Conservation (phyloP, 2,888 invertebrate species). For the Thysanoteuthis rhombus region DNA sequence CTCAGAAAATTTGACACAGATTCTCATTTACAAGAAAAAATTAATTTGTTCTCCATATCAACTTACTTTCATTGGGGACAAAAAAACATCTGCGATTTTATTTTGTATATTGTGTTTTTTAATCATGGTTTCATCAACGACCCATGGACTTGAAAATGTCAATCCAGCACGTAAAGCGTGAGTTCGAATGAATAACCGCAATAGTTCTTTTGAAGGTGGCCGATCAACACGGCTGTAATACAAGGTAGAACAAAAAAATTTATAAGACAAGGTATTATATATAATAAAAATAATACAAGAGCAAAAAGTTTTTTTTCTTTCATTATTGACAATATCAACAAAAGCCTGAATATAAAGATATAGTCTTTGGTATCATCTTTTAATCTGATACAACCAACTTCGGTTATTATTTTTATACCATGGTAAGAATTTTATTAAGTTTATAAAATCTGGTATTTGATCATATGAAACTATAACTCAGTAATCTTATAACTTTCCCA, state of each 20-base stretch:
- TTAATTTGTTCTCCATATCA: not conserved
- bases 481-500: not conserved
- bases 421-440: too few relatives aligned
- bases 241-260: not conserved
- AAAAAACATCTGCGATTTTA: conserved; percentile 65
- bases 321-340: not conserved
- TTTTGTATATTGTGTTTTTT: conserved; percentile 61
- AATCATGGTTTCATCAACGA: conserved; percentile 64
- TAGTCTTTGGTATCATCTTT: not conserved
- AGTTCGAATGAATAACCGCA: conserved; percentile 67
- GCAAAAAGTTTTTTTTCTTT: not conserved
- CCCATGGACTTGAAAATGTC: conserved; percentile 65
- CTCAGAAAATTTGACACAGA: not conserved
- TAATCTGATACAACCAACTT: not conserved
- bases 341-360: not conserved
- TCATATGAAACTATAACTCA: not conserved
- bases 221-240: conserved; percentile 55
- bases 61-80: conserved; percentile 60
- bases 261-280: not conserved
- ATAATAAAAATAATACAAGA: not conserved
- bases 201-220: conserved; percentile 65
- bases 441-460: not conserved
- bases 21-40: not conserved
- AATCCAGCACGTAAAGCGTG: conserved; percentile 63
- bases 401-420: not conserved